These are phyloP conservation scores for Vireo griseus DNA, from an alignment of 2,797 vertebrate species.

Conservation along the genomic window DNA sequence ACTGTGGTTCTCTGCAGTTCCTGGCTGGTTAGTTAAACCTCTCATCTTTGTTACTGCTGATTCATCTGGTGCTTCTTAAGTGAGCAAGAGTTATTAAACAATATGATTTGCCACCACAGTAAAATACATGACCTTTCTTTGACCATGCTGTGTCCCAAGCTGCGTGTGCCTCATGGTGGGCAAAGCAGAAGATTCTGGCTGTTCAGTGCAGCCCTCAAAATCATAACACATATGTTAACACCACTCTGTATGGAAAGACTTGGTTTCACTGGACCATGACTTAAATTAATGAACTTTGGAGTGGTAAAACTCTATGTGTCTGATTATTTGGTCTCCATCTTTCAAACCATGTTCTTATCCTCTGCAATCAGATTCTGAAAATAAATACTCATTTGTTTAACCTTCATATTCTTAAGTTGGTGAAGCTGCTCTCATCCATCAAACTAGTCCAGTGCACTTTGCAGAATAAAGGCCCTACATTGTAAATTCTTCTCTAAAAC, in stretches of 20 bases:
- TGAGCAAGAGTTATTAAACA: not conserved
- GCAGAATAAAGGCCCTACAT: not conserved
- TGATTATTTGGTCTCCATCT: not conserved
- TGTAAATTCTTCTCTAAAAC: not conserved
- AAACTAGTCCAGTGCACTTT: not conserved
- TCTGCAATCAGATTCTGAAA: not conserved
- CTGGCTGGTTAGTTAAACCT: not conserved
- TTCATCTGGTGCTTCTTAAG: not conserved
- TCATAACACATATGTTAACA: not conserved
- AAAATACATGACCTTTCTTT: not conserved
- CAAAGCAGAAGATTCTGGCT: not conserved
- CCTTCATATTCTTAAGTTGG: not conserved
- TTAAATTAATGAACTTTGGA: not conserved
- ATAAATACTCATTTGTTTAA: not conserved
- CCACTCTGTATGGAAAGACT: not conserved
- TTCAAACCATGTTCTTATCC: not conserved
- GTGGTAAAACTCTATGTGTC: not conserved
- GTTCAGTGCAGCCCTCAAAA: not conserved
- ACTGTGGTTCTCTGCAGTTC: fast-evolving
- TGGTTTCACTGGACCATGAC: not conserved
- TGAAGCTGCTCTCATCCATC: not conserved
- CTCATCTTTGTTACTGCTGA: not conserved
- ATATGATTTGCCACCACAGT: not conserved
- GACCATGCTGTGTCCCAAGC: fast-evolving
- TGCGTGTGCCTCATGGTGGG: fast-evolving